These are phyloP conservation scores for Pantherophis alleghaniensis DNA, from an alignment of 2,797 vertebrate species.

Conservation along the genomic window DNA sequence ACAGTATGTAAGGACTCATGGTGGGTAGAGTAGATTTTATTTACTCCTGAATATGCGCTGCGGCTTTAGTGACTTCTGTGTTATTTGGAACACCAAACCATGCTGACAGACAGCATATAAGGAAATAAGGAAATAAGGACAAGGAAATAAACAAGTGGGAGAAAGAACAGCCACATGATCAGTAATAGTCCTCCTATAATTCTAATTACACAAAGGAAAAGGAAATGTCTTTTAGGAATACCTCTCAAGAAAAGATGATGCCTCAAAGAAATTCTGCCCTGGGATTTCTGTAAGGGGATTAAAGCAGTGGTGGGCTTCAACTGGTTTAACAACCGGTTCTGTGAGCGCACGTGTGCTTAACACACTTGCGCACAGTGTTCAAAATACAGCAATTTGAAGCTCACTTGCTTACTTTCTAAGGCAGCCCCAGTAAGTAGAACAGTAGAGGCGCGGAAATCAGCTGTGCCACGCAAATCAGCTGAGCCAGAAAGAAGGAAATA, in stretches of 20 bases:
- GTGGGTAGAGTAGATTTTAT: background rate
- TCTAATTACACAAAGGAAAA: background rate
- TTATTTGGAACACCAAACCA: background rate
- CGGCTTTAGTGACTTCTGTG: background rate
- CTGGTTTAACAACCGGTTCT: too few species aligned
- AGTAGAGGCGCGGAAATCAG: too few species aligned
- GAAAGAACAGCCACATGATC: background rate
- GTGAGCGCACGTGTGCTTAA: too few species aligned
- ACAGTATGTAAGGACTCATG: background rate
- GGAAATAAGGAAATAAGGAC: background rate
- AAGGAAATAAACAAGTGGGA: background rate
- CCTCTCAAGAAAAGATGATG: background rate
- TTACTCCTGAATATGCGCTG: background rate
- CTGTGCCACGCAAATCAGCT: too few species aligned
- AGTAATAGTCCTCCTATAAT: background rate
- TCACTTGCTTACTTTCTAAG: too few species aligned
- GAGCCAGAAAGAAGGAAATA: too few species aligned
- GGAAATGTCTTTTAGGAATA: background rate
- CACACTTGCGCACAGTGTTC: too few species aligned
- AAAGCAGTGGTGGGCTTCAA: too few species aligned
- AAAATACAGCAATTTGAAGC: too few species aligned
- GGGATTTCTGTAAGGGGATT: background rate
- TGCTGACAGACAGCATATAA: background rate
- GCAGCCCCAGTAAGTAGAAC: too few species aligned
- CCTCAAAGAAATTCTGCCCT: background rate